Evolutionary conservation across 1,140 invertebrate genomes (phyloP), one percentile per base, ranked within the genome.

Genomic region (Danaus melanippus): DNA sequence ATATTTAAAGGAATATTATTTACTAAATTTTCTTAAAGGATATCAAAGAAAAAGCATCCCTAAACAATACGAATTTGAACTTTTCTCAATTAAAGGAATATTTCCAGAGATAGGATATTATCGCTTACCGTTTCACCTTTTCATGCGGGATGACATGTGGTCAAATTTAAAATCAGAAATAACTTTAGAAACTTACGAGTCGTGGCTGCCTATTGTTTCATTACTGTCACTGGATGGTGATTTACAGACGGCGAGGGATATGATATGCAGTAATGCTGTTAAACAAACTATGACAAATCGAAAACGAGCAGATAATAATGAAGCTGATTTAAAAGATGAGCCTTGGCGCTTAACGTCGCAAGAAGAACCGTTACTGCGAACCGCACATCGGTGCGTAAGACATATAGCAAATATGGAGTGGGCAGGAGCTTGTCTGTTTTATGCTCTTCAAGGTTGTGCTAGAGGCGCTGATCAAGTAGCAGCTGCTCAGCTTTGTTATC

Each of bases 381-480:
- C 80, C 12, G 87, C 87, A 12, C 84, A 88, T 71, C 64, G 71
- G 57, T 88, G 87, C 67, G 82, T 88, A 6, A 74, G 73, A 50
- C 71, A 87, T 50, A 87, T 88, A 52, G 76, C 81, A 7, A 88
- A 88, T 58, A 83, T 88, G 77, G 87, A 88, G 71, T 88, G 87
- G 87, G 85, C 87, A 9, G 86, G 83, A 15, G 87, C 87, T 6
- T 88, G 87, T 61, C 69, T 88, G 17, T 88, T 87, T 60, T 87
- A 87, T 56, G 84, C 87, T 12, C 71, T 86, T 8, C 84, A 87
- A 76, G 87, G 87, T 7, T 85, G 82, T 63, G 67, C 79, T 10
- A 73, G 76, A 50, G 89, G 89, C 5, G 89, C 88, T 9, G 89
- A 90, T 71, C 89, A 90, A 75, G 89, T 90, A 8, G 89, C 89